Base-by-base conservation (phyloP, 92 coral and sea anemone genomes). In the Siderastrea radians region DNA sequence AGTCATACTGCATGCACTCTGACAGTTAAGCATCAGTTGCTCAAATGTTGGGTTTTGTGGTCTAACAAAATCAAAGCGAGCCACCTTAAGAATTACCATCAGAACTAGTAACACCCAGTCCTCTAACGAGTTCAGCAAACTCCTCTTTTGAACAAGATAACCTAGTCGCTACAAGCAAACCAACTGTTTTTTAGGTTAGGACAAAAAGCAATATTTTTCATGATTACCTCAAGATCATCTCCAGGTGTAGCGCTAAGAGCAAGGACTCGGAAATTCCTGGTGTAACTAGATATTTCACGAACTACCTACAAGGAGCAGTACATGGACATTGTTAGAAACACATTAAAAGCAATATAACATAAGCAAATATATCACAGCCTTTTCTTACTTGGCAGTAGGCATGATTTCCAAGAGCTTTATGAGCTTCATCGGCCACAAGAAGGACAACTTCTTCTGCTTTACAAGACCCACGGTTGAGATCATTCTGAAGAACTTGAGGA, bases 231-330 rank as follows among this genome's bases (percentile, higher is more conserved):
- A 11, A 95, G 87, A 52, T 93, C 98, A 91, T 96, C 99, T 45
- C 99, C 99, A 55, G 99, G 99, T 44, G 99, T 96, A 15, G 99
- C 99, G 90, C 99, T 96, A 51, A 96, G 91, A 69, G 99, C 98
- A 53, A 96, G 82, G 69, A 96, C 97, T 84, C 99, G 79, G 75
- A 96, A 96, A 69, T 89, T 91, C 74, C 90, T 90, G 67, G 93
- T 95, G 94, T 95, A 96, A 43, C 91, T 91, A n/a, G 92, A 86
- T 38, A 96, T 84, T 68, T 96, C 99, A 51, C 92, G 83, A 26
- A 96, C 94, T 85, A 96, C 99, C 99, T 96, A 72, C 0, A 73
- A 16, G 79, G 50, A 68, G 12, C 54, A 81, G 44, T 6, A 70
- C 4, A 26, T 6, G 5, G 2, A 49, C 7, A 66, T 1, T 79